Evolutionary conservation across 2,888 invertebrate genomes (phyloP).

Genomic region (Cheilosia vulpina): DNA sequence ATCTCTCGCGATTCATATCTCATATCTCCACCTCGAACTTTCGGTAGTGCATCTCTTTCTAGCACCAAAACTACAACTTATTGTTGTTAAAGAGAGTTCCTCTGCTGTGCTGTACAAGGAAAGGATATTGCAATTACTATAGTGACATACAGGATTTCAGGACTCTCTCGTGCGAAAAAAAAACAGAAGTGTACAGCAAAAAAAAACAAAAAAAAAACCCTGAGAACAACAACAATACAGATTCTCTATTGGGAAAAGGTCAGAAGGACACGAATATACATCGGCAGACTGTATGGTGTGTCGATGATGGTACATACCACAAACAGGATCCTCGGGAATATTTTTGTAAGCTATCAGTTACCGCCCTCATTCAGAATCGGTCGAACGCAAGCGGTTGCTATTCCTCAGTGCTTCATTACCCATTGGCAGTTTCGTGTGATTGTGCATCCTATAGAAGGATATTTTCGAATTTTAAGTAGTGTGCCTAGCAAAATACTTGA

Average conservation of each 20-base stretch:
- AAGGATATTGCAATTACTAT: constrained; percentile 67
- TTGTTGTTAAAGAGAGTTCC: constrained; percentile 53
- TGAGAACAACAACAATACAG: constrained; percentile 22
- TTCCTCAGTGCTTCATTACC: constrained; percentile 22
- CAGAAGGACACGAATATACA: constrained; percentile 65
- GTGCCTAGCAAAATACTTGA: background rate
- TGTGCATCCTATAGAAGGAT: constrained; percentile 34
- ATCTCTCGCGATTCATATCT: constrained; percentile 40
- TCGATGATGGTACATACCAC: constrained; percentile 52
- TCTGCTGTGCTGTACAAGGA: constrained; percentile 17
- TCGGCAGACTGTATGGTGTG: constrained; percentile 63
- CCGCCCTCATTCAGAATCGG: constrained; percentile 71
- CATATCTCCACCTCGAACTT: constrained; percentile 4
- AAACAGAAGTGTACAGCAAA: background rate
- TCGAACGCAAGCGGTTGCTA: constrained; percentile 57
- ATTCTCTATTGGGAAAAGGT: constrained; percentile 50
- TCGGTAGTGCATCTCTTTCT: constrained; percentile 18
- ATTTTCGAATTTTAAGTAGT: background rate
- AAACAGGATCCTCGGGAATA: constrained; percentile 60
- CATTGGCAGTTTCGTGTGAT: constrained; percentile 19
- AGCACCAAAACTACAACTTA: constrained; percentile 36
- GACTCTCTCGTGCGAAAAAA: constrained; percentile 31
- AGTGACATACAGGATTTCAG: constrained; percentile 45
- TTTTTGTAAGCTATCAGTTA: constrained; percentile 64
- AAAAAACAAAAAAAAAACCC: background rate